Base-by-base conservation (phyloP, 2,888 invertebrate species). In the Parnassius glacialis region DNA sequence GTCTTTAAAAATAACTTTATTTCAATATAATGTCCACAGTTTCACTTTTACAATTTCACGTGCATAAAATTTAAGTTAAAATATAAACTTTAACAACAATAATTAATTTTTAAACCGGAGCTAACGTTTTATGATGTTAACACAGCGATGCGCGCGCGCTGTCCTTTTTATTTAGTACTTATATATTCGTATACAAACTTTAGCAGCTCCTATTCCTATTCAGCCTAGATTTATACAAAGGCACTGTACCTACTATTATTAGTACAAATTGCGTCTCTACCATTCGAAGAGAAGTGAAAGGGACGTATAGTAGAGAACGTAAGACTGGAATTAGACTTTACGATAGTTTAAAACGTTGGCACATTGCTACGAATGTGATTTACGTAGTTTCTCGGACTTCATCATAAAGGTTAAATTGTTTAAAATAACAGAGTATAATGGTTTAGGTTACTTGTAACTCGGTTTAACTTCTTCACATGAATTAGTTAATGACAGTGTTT, bases 131-230 rank as follows among this genome's bases (percentile, higher is more conserved):
- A n/a, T n/a, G n/a, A n/a, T n/a, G n/a, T n/a, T n/a, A n/a, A n/a
- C n/a, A n/a, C n/a, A n/a, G n/a, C n/a, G n/a, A n/a, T n/a, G n/a
- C n/a, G n/a, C n/a, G n/a, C n/a, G n/a, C n/a, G n/a, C n/a, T n/a
- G n/a, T n/a, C n/a, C n/a, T n/a, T n/a, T n/a, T n/a, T n/a, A 71
- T 59, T 34, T 67, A 16, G 12, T 66, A 59, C 55, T 48, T 67
- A 56, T 60, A 55, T 53, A 59, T 45, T 55, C 34, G 54, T 61
- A 53, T 59, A 45, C 50, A 53, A 55, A 59, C 61, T 16, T 59
- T 64, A 63, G 57, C 55, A 57, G 53, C 43, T 16, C 11, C 16
- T 51, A n/a, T 55, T 16, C 11, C 16, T 51, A n/a, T 55, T 58
- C 53, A 58, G 20, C 43, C 57, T 62, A 57, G 61, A 62, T 62